Evolutionary conservation across 2,797 vertebrate genomes (phyloP), one percentile per base, ranked within the genome.

Genomic region (Paratrypauchen microcephalus): DNA sequence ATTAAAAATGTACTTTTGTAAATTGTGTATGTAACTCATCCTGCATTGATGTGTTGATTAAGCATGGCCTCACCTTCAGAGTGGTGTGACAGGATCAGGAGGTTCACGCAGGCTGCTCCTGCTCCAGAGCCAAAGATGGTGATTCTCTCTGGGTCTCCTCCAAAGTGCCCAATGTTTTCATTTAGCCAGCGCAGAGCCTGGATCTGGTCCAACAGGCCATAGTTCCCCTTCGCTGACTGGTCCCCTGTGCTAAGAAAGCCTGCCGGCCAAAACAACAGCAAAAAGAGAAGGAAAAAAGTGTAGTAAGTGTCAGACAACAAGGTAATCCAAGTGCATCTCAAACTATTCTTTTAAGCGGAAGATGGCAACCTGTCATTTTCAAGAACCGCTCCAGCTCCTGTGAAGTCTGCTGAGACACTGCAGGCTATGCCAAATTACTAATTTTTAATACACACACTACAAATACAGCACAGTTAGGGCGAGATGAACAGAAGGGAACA

Each of bases 91-190:
- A 99, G 95, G 92, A 97, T 99, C 92, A 99, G 96, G 18, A 99
- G 95, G 94, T 98, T 99, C 92, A 99, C 97, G 83, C 96, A 98
- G 73, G 97, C 96, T 58, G 97, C 97, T 39, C 97, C 97, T 32
- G 97, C 97, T 60, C 97, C 97, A 3, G 97, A 99, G 94, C 97
- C 97, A 94, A 99, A 99, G 91, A 99, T 97, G 84, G 97, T 99
- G 92, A 99, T 98, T 94, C 97, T 93, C 83, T 98, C 91, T 80
- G 96, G 96, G 91, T 99, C 97, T 72, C 97, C 97, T 80, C 97
- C 97, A 91, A 99, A 99, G 93, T 97, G 94, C 79, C 93, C 96
- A 85, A 99, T 98, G 86, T 99, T 98, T 91, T 99, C 97, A 89
- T 97, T 98, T 87, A 97, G 96, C 97, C 97, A 99, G 84, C 97